Conservation (phyloP, 2,113 vertebrate species). For the Ctenodactylus gundi region DNA sequence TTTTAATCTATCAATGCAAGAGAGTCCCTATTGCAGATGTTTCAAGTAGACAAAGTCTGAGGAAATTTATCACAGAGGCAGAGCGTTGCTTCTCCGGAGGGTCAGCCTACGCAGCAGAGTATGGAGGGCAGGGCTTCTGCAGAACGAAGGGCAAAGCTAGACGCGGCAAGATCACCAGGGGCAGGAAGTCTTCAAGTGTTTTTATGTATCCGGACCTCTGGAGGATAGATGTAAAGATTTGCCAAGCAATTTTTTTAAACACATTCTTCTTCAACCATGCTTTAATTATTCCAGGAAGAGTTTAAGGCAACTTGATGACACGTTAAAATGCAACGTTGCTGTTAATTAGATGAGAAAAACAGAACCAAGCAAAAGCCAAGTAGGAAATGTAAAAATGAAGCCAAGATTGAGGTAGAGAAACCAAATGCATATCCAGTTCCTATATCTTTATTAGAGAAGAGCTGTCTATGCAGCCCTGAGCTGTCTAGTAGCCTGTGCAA, state of each 20-base stretch:
- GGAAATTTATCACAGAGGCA: neutral
- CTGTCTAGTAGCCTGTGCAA: neutral
- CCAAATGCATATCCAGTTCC: neutral
- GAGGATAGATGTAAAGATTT: neutral
- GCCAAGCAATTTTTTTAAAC: neutral
- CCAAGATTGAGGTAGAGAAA: neutral
- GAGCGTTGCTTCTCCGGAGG: neutral
- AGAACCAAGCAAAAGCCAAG: neutral
- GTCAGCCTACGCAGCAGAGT: neutral
- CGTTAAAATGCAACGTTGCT: neutral
- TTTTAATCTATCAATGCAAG: neutral
- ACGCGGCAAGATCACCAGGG: neutral
- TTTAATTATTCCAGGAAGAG: slow-evolving; percentile 12
- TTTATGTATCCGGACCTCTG: neutral
- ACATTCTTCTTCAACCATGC: neutral
- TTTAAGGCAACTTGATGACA: neutral
- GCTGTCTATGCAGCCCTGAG: neutral
- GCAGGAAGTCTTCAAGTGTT: neutral
- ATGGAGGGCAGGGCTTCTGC: neutral
- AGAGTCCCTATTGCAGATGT: neutral
- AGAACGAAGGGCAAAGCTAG: neutral
- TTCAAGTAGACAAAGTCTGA: neutral
- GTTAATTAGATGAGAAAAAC: slow-evolving; percentile 31
- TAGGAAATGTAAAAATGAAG: neutral
- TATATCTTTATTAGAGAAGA: neutral